These are phyloP conservation scores for Thyatira batis DNA, from an alignment of 2,888 invertebrate species.

Conservation along the genomic window DNA sequence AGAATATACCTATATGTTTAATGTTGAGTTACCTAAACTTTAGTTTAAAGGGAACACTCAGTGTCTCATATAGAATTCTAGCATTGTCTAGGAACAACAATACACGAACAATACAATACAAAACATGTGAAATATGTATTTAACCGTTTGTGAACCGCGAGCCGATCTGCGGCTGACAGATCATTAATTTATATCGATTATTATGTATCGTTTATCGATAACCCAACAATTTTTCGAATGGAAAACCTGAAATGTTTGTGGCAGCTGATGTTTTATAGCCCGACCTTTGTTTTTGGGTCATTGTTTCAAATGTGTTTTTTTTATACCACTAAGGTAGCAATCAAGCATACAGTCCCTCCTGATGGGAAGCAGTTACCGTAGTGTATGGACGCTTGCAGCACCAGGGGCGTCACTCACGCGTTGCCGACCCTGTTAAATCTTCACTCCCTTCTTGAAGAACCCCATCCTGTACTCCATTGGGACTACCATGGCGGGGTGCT, in stretches of 20 bases:
- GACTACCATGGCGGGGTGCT: too few species aligned
- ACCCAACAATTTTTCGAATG: conserved; percentile 23
- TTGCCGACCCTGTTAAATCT: too few species aligned
- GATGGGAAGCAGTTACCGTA: too few species aligned
- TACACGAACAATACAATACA: conserved; percentile 14
- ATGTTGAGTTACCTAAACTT: background rate
- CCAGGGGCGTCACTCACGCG: too few species aligned
- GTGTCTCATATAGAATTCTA: background rate
- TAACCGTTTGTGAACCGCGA: conserved; percentile 26
- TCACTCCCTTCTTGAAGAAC: too few species aligned
- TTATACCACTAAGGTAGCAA: too few species aligned
- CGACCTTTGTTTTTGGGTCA: background rate
- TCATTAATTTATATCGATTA: conserved; percentile 45
- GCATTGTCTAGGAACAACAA: background rate
- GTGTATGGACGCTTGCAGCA: too few species aligned
- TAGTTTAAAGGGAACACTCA: background rate
- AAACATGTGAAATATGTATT: conserved; percentile 13
- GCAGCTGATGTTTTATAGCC: conserved; percentile 39
- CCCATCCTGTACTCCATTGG: too few species aligned
- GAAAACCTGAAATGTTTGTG: conserved; percentile 20
- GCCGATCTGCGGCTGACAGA: conserved; percentile 38
- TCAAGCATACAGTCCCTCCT: too few species aligned
- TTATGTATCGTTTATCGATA: conserved; percentile 24
- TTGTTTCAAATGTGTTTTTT: too few species aligned
- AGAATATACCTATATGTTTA: too few species aligned